Percentiles rank a stretch among this genome's conserved stretches.
phyloP scores from a whole-genome alignment of 2,113 vertebrate genomes.

The Nipponia nippon region DNA sequence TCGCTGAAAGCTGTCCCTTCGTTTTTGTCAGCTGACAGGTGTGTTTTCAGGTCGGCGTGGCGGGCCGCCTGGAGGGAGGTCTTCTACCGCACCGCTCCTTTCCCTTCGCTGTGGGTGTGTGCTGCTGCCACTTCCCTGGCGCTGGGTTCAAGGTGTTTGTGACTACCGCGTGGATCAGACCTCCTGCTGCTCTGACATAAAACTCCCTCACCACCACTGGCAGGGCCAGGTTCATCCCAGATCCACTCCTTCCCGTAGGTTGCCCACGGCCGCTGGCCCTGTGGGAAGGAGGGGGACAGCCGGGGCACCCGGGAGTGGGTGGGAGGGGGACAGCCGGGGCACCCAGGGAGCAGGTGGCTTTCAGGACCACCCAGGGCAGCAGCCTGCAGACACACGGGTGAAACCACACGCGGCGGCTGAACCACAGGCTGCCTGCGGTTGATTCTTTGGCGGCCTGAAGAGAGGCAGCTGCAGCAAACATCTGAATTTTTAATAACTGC shows the following conservation, averaged over 20 bases:
- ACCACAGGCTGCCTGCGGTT: not conserved
- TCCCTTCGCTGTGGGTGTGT: fast-evolving
- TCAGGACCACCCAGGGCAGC: fast-evolving
- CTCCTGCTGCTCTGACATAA: not conserved
- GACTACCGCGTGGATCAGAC: not conserved
- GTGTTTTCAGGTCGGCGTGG: fast-evolving
- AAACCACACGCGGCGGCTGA: not conserved
- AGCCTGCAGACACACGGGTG: fast-evolving
- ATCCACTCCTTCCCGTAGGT: fast-evolving
- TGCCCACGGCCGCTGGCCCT: fast-evolving
- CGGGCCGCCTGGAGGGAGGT: not conserved
- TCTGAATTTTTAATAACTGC: not conserved
- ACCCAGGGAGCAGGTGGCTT: fast-evolving
- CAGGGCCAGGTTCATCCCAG: not conserved
- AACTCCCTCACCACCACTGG: not conserved
- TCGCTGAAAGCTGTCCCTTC: not conserved
- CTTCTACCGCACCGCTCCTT: fast-evolving
- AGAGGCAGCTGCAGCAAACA: not conserved
- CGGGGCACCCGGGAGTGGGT: fast-evolving
- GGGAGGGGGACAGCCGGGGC: fast-evolving
- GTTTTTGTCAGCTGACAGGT: not conserved
- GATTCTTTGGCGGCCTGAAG: not conserved
- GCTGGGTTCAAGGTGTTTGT: not conserved
- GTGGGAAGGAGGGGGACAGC: not conserved
- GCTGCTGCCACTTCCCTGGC: not conserved